Evolutionary conservation across 2,797 vertebrate species (phyloP).

Genomic region (Sebastes goodei): DNA sequence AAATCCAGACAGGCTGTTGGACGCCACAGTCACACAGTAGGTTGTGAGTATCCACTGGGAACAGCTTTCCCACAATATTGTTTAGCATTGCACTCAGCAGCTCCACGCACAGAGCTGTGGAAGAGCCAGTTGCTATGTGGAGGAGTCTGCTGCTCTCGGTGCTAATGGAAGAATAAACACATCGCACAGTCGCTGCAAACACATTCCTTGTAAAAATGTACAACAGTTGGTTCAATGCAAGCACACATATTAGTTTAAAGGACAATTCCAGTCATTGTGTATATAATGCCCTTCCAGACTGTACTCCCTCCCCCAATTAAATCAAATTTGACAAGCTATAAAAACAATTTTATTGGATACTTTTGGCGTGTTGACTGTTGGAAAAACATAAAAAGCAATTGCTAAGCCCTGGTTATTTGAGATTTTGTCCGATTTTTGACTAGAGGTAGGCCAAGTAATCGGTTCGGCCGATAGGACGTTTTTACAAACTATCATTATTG

Average conservation of each 20-base stretch:
- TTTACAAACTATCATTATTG: too few species aligned
- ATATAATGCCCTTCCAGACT: neutral
- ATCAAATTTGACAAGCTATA: neutral
- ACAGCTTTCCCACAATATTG: constrained; percentile 73
- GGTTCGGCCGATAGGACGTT: too few species aligned
- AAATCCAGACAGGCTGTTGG: constrained; percentile 51
- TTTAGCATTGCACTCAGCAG: constrained; percentile 60
- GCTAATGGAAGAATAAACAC: constrained; percentile 68
- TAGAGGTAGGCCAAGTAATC: too few species aligned
- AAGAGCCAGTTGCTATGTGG: constrained; percentile 56
- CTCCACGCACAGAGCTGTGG: constrained; percentile 21
- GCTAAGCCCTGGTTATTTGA: neutral
- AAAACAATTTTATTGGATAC: neutral
- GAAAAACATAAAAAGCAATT: neutral
- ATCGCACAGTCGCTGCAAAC: constrained; percentile 11
- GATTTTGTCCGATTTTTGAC: neutral
- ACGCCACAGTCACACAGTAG: constrained; percentile 39
- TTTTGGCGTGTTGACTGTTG: neutral
- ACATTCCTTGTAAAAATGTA: constrained; percentile 28
- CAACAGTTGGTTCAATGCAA: neutral
- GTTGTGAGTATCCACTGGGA: constrained; percentile 58
- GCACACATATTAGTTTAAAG: neutral
- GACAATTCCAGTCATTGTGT: neutral
- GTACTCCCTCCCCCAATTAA: neutral
- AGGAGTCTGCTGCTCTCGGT: constrained; percentile 20